phyloP scores from a whole-genome alignment of 30 jellyfish, hydroid and myxozoan species.

The Aurelia sp. region DNA sequence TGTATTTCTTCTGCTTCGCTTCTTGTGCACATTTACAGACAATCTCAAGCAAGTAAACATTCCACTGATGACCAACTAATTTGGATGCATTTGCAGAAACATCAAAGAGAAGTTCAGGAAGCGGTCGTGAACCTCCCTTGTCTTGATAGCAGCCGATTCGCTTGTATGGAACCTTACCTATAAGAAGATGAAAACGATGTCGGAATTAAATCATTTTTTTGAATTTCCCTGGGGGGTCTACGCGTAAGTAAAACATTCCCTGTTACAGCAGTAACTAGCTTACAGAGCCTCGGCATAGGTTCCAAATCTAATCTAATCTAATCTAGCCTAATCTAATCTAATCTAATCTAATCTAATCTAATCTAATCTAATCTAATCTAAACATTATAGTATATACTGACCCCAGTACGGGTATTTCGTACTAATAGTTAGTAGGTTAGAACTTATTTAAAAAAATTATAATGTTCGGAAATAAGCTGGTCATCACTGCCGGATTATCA shows the following conservation, averaged over 20 bases:
- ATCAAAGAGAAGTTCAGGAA: conserved; percentile 87
- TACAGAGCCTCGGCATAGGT: background rate
- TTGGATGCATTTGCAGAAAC: conserved; percentile 77
- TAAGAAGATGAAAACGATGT: background rate
- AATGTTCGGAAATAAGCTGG: no score
- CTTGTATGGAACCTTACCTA: conserved; percentile 65
- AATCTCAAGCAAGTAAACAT: conserved; percentile 68
- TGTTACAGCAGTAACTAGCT: background rate
- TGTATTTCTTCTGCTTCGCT: conserved; percentile 70
- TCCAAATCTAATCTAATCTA: no score
- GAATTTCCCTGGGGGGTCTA: no score
- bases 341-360: no score
- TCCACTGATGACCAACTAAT: conserved; percentile 51
- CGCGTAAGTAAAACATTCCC: background rate
- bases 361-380: no score
- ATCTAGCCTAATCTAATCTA: no score
- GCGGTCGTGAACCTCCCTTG: conserved; percentile 66
- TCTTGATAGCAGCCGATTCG: conserved; percentile 79
- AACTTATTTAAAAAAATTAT: no score
- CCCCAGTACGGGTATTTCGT: no score
- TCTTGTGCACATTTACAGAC: conserved; percentile 82
- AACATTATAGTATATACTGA: no score
- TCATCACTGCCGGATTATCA: no score
- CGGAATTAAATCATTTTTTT: no score
- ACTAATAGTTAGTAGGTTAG: no score